Evolutionary conservation across 2,797 vertebrate species (phyloP).

Genomic region (Lepilemur ruficaudatus): DNA sequence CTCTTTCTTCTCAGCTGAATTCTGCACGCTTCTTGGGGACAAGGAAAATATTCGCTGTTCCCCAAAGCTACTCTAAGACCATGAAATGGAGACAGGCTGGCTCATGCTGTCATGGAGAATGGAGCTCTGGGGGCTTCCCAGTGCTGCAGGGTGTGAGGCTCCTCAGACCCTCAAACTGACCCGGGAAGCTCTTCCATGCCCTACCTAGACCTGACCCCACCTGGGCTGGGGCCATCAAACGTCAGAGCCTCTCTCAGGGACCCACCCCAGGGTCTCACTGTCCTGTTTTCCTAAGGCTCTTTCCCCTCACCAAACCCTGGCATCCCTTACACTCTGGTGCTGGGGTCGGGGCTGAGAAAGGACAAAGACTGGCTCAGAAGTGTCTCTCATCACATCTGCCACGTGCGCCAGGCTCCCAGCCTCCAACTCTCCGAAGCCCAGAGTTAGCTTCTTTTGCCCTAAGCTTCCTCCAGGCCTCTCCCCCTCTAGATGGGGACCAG

Average conservation of each 20-base stretch:
- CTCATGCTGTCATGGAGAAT: accelerated
- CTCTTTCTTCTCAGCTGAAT: background rate
- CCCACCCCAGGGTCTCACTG: accelerated
- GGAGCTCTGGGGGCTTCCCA: background rate
- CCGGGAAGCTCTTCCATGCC: background rate
- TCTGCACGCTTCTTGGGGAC: background rate
- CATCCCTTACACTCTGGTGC: background rate
- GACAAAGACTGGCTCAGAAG: background rate
- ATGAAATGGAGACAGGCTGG: no score
- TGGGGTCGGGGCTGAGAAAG: background rate
- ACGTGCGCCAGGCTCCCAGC: background rate
- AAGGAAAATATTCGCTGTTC: background rate
- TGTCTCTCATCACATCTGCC: background rate
- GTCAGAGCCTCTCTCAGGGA: background rate
- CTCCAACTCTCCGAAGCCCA: background rate
- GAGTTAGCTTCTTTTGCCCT: background rate
- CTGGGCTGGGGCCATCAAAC: accelerated
- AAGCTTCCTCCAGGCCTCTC: background rate
- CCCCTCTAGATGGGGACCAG: no score
- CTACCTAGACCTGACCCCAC: no score
- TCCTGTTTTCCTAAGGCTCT: background rate
- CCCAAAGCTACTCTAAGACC: background rate
- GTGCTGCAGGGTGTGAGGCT: accelerated
- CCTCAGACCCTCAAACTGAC: background rate
- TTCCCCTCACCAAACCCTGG: background rate